These are phyloP conservation scores for Herpailurus yagouaroundi DNA, from an alignment of 2,113 vertebrate species.

Conservation along the genomic window DNA sequence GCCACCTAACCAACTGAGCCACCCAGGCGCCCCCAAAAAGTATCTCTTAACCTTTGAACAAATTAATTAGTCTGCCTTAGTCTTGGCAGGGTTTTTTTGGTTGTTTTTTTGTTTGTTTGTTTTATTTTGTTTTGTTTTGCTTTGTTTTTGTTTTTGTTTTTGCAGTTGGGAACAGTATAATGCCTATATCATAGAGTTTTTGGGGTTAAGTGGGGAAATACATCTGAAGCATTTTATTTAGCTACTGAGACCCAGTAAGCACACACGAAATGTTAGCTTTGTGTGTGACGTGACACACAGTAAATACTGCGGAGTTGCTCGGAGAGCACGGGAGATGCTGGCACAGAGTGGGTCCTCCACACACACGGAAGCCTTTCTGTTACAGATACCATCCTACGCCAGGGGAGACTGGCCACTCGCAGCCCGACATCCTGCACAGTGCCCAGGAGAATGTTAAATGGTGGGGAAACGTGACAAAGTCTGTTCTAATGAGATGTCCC, in stretches of 20 bases:
- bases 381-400: accelerated
- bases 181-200: background rate
- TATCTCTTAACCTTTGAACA: background rate
- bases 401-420: background rate
- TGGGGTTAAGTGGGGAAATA: background rate
- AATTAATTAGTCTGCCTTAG: background rate
- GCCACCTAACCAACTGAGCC: too few species aligned
- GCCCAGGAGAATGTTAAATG: constrained; percentile 47
- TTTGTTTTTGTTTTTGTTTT: background rate
- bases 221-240: background rate
- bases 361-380: accelerated
- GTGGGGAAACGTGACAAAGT: constrained; percentile 53
- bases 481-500: constrained; percentile 81
- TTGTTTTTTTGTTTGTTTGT: background rate
- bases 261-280: accelerated
- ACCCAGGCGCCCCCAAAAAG: background rate
- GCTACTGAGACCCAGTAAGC: background rate
- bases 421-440: accelerated
- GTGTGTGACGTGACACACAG: accelerated
- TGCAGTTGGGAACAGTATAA: background rate
- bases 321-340: accelerated
- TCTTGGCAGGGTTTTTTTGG: background rate
- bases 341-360: background rate
- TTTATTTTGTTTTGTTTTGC: background rate
- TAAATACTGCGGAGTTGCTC: accelerated